Percentiles rank a stretch among this genome's conserved stretches.
Conservation (phyloP, 2,888 invertebrate species). For the Torymus auratus region DNA sequence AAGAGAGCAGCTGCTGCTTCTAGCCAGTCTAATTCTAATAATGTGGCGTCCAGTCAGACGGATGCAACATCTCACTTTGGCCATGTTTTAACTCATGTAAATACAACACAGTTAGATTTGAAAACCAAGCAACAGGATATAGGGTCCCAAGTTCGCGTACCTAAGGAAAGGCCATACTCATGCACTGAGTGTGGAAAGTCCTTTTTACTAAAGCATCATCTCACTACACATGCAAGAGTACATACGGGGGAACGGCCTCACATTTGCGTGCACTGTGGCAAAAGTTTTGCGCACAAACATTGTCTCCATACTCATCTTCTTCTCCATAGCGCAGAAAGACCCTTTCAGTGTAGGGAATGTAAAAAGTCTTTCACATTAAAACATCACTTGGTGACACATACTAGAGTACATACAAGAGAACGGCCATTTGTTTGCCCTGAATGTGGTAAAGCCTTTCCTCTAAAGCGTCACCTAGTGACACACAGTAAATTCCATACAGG, state of each 20-base stretch:
- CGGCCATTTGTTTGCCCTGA: slow-evolving; percentile 89
- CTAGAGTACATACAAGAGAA: slow-evolving; percentile 87
- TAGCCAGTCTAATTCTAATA: slow-evolving; percentile 71
- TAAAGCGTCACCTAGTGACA: slow-evolving; percentile 89
- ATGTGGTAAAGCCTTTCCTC: slow-evolving; percentile 88
- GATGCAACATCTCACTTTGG: slow-evolving; percentile 73
- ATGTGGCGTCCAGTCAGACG: slow-evolving; percentile 71
- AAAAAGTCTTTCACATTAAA: slow-evolving; percentile 92
- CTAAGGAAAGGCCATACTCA: slow-evolving; percentile 87
- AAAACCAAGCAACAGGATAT: slow-evolving; percentile 80
- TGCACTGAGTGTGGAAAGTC: slow-evolving; percentile 91
- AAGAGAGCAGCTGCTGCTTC: slow-evolving; percentile 85
- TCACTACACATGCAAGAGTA: slow-evolving; percentile 89
- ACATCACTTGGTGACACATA: slow-evolving; percentile 89
- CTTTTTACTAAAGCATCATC: slow-evolving; percentile 89
- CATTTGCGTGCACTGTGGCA: slow-evolving; percentile 87
- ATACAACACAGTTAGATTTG: slow-evolving; percentile 78
- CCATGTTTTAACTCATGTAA: slow-evolving; percentile 74
- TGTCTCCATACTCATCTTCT: slow-evolving; percentile 89
- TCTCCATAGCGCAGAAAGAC: slow-evolving; percentile 88
- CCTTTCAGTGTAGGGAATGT: slow-evolving; percentile 90
- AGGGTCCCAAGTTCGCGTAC: slow-evolving; percentile 78
- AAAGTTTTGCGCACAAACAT: slow-evolving; percentile 89
- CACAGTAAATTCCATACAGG: slow-evolving; percentile 92
- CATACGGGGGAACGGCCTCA: slow-evolving; percentile 90